Evolutionary conservation across 2,888 invertebrate species (phyloP).

Genomic region (Lasiommata megera): DNA sequence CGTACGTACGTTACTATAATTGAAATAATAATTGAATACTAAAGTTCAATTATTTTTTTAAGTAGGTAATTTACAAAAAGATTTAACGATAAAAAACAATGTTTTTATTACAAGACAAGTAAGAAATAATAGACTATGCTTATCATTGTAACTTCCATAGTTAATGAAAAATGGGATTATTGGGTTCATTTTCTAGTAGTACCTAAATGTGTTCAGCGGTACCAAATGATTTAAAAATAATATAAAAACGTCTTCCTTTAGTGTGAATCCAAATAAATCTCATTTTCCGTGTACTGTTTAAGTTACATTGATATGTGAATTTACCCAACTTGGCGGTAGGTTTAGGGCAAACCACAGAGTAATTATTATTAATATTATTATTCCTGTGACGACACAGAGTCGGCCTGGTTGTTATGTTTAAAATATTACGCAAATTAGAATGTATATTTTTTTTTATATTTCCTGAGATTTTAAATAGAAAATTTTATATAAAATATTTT

Average conservation of each 20-base stretch:
- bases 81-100: no score
- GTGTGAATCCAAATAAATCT: background rate
- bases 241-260: background rate
- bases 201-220: background rate
- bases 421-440: constrained; percentile 65
- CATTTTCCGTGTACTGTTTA: background rate
- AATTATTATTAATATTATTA: constrained; percentile 30
- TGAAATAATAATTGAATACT: no score
- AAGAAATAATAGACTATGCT: no score
- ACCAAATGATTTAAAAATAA: background rate
- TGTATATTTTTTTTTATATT: constrained; percentile 46
- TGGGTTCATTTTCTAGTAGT: background rate
- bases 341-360: constrained; percentile 46
- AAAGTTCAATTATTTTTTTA: no score
- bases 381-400: constrained; percentile 33
- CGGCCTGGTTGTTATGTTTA: constrained; percentile 71
- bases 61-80: no score
- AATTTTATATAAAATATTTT: constrained; percentile 48
- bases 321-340: constrained; percentile 20
- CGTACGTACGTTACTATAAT: no score
- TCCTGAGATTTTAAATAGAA: constrained; percentile 61
- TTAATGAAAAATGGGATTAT: background rate
- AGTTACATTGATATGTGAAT: background rate
- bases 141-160: background rate
- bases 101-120: no score